Base-by-base conservation (phyloP, 1,140 invertebrate genomes). In the Zaprionus inermis region DNA sequence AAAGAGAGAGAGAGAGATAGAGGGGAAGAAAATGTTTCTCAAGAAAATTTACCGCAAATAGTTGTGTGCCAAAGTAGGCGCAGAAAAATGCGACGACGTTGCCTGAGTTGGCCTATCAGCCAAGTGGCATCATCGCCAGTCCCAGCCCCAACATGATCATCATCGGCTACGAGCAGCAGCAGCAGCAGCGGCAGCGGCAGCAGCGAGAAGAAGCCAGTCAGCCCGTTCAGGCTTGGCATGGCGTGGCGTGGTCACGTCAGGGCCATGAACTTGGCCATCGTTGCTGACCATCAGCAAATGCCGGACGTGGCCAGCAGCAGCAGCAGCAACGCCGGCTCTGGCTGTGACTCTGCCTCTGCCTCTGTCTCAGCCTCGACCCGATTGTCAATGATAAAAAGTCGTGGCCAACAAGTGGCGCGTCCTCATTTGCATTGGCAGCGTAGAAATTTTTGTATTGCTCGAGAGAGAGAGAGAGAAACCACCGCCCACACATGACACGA, bases 331-430 rank as follows among this genome's bases (percentile, higher is more conserved):
- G 54, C n/a, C 38, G 41, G n/a, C 38, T 32, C 66, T 38, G n/a
- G n/a, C n/a, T n/a, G n/a, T n/a, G n/a, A n/a, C n/a, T n/a, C n/a
- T n/a, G n/a, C n/a, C n/a, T n/a, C 10, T 41, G 56, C 46, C 57
- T 10, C 16, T 18, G 41, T 6, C 41, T 16, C n/a, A 10, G 65
- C 56, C 56, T 64, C 52, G 14, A 56, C 60, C 57, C 70, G 84
- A 88, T 88, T 83, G 84, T 79, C 77, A 78, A 72, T 83, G 83
- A 89, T 88, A 88, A 78, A 74, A 76, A 84, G 81, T 78, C 76
- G 84, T 83, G 80, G 83, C 84, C 83, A 88, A 88, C 84, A 88
- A 88, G 83, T 88, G 83, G 84, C 84, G 79, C 84, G 78, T 72
- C 76, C 80, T 82, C 79, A 83, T 84, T 84, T 88, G 80, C 84